Evolutionary conservation across 2,888 invertebrate genomes (phyloP).

Genomic region (Apamea monoglypha): DNA sequence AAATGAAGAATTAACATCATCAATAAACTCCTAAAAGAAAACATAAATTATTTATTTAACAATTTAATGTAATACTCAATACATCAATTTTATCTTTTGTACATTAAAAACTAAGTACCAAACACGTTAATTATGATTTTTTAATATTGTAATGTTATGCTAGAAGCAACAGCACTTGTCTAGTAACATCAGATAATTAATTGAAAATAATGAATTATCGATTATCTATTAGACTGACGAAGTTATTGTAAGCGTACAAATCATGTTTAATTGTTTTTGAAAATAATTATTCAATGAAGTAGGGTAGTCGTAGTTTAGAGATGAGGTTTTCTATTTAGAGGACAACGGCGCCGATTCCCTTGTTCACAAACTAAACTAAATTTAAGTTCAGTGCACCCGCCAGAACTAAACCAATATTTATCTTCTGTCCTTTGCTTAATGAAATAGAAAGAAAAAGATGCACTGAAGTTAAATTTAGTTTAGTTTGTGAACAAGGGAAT

Average conservation of each 20-base stretch:
- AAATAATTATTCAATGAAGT: conserved; percentile 21
- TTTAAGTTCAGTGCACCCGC: too few species aligned
- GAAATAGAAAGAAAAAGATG: too few species aligned
- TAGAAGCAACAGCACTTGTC: conserved; percentile 77
- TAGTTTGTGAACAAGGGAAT: too few species aligned
- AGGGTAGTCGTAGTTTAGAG: conserved; percentile 38
- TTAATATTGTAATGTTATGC: conserved; percentile 73
- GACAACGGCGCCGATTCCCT: too few species aligned
- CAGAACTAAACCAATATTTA: too few species aligned
- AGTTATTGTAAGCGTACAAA: conserved; percentile 24
- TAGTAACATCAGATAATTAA: conserved; percentile 55
- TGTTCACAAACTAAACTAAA: too few species aligned
- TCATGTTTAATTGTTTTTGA: conserved; percentile 5
- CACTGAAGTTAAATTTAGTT: too few species aligned
- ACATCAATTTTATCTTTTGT: conserved; percentile 86
- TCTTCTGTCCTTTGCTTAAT: too few species aligned
- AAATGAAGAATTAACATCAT: conserved; percentile 10
- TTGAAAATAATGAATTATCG: conserved; percentile 41
- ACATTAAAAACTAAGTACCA: conserved; percentile 85
- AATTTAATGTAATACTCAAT: conserved; percentile 86
- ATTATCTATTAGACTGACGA: conserved; percentile 39
- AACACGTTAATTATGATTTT: conserved; percentile 78
- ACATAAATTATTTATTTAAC: conserved; percentile 78
- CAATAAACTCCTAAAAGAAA: conserved; percentile 53
- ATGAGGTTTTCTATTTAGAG: too few species aligned